Evolutionary conservation across 1,140 invertebrate species (phyloP).

Genomic region (Lanistes nyassanus): DNA sequence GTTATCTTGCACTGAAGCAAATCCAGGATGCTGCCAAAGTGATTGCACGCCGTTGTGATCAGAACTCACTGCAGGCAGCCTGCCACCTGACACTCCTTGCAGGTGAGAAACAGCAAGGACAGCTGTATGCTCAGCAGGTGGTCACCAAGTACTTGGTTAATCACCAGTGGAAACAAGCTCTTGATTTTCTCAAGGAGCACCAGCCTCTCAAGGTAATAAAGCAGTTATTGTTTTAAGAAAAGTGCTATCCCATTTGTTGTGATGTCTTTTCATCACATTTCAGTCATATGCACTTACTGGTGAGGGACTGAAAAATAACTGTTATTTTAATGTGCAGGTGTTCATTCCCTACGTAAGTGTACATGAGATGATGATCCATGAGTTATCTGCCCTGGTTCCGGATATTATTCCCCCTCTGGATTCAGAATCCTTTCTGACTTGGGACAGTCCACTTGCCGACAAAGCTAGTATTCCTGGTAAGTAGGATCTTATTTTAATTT

Average conservation of each 20-base stretch:
- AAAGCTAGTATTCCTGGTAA: constrained; percentile 51
- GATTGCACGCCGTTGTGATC: constrained; percentile 51
- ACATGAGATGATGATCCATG: constrained; percentile 51
- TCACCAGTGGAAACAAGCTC: constrained; percentile 70
- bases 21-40: constrained; percentile 57
- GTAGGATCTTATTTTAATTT: not conserved
- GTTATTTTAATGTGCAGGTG: constrained; percentile 40
- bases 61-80: constrained; percentile 53
- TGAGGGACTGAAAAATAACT: not conserved
- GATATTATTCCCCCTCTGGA: constrained; percentile 30
- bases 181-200: constrained; percentile 48
- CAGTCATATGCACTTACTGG: no score
- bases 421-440: constrained; percentile 12
- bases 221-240: no score
- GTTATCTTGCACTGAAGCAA: constrained; percentile 59
- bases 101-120: constrained; percentile 53
- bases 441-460: constrained; percentile 4
- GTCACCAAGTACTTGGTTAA: constrained; percentile 48
- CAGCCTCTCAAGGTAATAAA: constrained; percentile 47
- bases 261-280: no score
- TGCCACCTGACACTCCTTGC: constrained; percentile 55
- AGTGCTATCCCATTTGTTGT: no score
- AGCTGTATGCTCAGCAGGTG: constrained; percentile 52
- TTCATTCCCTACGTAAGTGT: constrained; percentile 51
- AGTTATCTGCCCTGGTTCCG: constrained; percentile 35